Evolutionary conservation across 2,113 vertebrate genomes (phyloP).

Genomic region (Lynx canadensis): DNA sequence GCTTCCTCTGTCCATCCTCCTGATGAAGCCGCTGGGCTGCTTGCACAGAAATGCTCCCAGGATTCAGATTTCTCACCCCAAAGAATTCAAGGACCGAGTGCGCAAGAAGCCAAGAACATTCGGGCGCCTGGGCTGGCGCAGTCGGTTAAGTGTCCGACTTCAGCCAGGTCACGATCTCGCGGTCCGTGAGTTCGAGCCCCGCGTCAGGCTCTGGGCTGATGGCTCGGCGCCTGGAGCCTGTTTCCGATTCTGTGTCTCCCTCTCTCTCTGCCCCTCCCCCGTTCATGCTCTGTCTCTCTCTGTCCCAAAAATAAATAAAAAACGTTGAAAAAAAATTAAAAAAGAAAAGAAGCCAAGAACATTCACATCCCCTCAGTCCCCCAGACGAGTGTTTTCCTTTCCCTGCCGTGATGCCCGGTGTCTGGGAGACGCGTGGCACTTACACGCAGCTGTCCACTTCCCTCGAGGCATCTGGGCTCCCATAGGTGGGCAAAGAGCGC

Average conservation of each 20-base stretch:
- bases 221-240: too few relatives aligned
- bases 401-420: rapidly evolving
- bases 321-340: too few relatives aligned
- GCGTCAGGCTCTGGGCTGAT: too few relatives aligned
- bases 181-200: too few relatives aligned
- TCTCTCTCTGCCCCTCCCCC: too few relatives aligned
- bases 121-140: too few relatives aligned
- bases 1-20: rapidly evolving
- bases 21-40: rapidly evolving
- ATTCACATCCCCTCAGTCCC: rapidly evolving
- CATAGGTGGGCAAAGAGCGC: rapidly evolving
- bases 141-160: too few relatives aligned
- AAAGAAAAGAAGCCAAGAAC: background rate
- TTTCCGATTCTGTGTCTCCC: too few relatives aligned
- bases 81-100: too few relatives aligned
- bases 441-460: rapidly evolving
- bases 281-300: too few relatives aligned
- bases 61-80: background rate
- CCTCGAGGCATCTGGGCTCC: rapidly evolving
- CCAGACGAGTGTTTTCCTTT: rapidly evolving
- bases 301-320: too few relatives aligned
- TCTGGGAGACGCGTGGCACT: background rate
- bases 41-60: rapidly evolving
- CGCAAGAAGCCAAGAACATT: background rate
- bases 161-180: too few relatives aligned